phyloP scores from a whole-genome alignment of 2,888 invertebrate genomes.

The Priapulus caudatus region DNA sequence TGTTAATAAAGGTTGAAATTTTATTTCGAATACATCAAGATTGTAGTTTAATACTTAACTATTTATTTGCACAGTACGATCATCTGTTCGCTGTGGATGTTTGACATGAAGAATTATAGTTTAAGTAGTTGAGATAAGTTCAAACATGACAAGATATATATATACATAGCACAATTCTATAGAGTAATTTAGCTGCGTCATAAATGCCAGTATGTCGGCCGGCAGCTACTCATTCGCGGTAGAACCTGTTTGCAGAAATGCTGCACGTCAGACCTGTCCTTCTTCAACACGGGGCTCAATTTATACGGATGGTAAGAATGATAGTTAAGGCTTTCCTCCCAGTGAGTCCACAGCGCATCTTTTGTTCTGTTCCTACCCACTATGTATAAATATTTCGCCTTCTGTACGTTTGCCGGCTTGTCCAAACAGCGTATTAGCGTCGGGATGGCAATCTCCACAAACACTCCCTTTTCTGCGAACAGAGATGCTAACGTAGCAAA shows the following conservation, averaged over 20 bases:
- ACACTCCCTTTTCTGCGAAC: not conserved
- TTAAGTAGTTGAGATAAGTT: no score
- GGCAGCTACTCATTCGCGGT: not conserved
- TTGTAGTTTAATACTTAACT: no score
- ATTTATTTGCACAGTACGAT: no score
- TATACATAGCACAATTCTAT: no score
- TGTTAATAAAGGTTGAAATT: no score
- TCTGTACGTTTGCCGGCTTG: not conserved
- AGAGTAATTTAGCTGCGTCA: no score
- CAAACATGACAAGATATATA: no score
- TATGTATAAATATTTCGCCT: not conserved
- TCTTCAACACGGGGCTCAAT: not conserved
- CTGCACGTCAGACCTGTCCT: not conserved
- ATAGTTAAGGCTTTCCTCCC: not conserved
- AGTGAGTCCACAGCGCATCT: not conserved
- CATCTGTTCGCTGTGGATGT: no score
- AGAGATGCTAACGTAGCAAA: not conserved
- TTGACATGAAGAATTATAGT: no score
- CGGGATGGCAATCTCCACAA: not conserved
- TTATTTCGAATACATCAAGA: no score
- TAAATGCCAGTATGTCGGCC: not conserved
- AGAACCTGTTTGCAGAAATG: not conserved
- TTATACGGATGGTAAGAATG: conserved; percentile 1
- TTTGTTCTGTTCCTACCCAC: not conserved
- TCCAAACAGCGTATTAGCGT: not conserved